A percentile compares a stretch with the other conserved stretches of the same genome.
Conservation (phyloP, 2,797 vertebrate genomes). For the Sebastes variabilis region DNA sequence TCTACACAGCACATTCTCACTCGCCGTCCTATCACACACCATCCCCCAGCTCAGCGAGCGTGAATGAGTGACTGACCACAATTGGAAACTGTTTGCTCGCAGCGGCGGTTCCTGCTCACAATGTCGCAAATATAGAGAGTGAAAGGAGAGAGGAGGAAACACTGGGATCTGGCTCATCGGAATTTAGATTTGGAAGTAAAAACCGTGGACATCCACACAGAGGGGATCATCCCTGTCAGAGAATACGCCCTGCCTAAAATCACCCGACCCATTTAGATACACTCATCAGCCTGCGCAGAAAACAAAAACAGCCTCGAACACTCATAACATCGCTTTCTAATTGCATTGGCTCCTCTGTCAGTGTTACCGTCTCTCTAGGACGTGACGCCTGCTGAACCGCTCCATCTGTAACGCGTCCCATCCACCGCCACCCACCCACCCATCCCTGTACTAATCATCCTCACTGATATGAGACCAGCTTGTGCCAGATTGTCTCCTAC, state of each 20-base stretch:
- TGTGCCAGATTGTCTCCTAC: conserved; percentile 32
- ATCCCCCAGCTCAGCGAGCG: conserved; percentile 9
- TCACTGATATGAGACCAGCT: conserved; percentile 26
- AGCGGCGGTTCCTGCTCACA: conserved; percentile 19
- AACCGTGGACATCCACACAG: conserved; percentile 12
- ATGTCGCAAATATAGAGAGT: conserved; percentile 45
- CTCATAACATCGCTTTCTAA: conserved; percentile 5
- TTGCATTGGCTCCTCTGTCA: not conserved
- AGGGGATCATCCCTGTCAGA: conserved; percentile 31
- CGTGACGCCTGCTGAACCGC: conserved; percentile 7
- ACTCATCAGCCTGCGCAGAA: not conserved
- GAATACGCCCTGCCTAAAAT: conserved; percentile 32
- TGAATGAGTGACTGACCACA: conserved; percentile 40
- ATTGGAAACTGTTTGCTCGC: conserved; percentile 37
- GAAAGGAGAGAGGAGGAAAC: conserved; percentile 13
- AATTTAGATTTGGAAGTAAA: conserved; percentile 43
- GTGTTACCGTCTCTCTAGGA: not conserved
- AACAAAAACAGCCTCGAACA: conserved; percentile 21
- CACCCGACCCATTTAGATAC: conserved; percentile 9
- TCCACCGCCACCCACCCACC: conserved; percentile 8
- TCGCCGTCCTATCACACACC: not conserved
- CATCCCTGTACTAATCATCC: conserved; percentile 29
- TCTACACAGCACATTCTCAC: not conserved
- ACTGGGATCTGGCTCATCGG: conserved; percentile 15
- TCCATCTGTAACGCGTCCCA: conserved; percentile 3